phyloP scores from a whole-genome alignment of 2,888 invertebrate species.

The Ditula angustiorana region DNA sequence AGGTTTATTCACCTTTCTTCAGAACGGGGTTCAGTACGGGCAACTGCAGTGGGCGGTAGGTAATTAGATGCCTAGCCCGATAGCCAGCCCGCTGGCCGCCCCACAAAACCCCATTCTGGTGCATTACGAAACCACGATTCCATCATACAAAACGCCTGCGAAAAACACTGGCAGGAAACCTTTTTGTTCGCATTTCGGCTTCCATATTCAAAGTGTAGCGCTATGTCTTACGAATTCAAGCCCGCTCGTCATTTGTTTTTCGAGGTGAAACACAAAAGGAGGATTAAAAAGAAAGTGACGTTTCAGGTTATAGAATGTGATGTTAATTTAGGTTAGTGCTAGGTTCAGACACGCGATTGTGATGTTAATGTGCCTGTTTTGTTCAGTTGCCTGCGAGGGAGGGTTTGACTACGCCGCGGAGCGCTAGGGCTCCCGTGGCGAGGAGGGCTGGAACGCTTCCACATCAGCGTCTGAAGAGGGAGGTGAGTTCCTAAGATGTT shows the following conservation, averaged over 20 bases:
- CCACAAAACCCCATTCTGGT: constrained; percentile 55
- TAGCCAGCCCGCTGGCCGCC: constrained; percentile 65
- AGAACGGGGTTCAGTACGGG: constrained; percentile 51
- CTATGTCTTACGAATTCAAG: constrained; percentile 72
- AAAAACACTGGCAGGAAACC: constrained; percentile 55
- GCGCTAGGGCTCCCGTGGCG: constrained; percentile 76
- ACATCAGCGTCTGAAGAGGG: constrained; percentile 77
- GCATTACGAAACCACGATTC: constrained; percentile 67
- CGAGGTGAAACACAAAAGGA: constrained; percentile 72
- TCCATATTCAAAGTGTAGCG: constrained; percentile 47
- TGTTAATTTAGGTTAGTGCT: constrained; percentile 17
- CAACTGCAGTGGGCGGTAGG: constrained; percentile 59
- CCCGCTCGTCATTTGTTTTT: constrained; percentile 66
- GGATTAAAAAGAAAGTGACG: constrained; percentile 72
- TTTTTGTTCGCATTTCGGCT: constrained; percentile 53
- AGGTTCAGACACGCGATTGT: constrained; percentile 10
- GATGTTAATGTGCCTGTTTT: constrained; percentile 27
- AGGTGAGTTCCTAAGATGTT: constrained; percentile 58
- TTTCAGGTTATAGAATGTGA: constrained; percentile 63
- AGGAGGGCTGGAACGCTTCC: constrained; percentile 76
- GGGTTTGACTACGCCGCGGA: constrained; percentile 77
- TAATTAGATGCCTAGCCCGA: constrained; percentile 77
- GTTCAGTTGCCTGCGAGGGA: constrained; percentile 77
- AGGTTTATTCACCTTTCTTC: constrained; percentile 59
- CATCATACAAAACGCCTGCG: constrained; percentile 49